Base-by-base conservation (phyloP, 2,888 invertebrate genomes). In the Nomada lathburiana region DNA sequence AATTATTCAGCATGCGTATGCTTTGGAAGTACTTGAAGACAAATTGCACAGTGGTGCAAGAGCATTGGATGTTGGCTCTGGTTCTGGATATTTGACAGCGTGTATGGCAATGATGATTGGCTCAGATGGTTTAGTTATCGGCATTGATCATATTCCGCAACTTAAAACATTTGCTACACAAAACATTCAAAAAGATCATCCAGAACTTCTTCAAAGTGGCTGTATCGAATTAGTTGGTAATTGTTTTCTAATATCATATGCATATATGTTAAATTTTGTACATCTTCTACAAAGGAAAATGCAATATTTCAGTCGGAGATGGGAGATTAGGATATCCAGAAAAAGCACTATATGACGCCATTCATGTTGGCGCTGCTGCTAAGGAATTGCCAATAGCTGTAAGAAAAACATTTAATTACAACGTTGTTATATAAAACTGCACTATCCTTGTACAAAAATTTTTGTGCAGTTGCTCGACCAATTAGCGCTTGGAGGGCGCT, bases 331-430 rank as follows among this genome's bases (percentile, higher is more conserved):
- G 99, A 4, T 96, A 96, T 91, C 94, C 96, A 2, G 94, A 95
- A 73, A 95, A 96, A 85, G 98, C 97, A 5, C 98, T 98, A 0
- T 99, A 97, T 91, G 97, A 98, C 95, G 98, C 98, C 23, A 99
- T 99, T 88, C 98, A 99, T 94, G 98, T 98, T 9, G 98, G 98
- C 69, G 98, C 98, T 13, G 98, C 98, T 50, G 97, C 98, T 13
- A 96, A 97, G 5, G 95, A 95, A 76, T 94, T 97, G 76, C 98
- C 98, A 42, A 95, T 96, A 93, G 95, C 96, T 87, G 96, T 98
- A 92, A 95, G 78, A 13, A 60, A 64, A 76, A 1, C 94, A 95
- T 29, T 53, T 52, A 9, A 74, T 18, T 2, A 36, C 0, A 42
- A 36, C 26, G 16, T 29, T 13, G 13, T 57, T 44, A 26, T 57